phyloP scores from a whole-genome alignment of 2,888 invertebrate species.

The Dryomyza anilis region DNA sequence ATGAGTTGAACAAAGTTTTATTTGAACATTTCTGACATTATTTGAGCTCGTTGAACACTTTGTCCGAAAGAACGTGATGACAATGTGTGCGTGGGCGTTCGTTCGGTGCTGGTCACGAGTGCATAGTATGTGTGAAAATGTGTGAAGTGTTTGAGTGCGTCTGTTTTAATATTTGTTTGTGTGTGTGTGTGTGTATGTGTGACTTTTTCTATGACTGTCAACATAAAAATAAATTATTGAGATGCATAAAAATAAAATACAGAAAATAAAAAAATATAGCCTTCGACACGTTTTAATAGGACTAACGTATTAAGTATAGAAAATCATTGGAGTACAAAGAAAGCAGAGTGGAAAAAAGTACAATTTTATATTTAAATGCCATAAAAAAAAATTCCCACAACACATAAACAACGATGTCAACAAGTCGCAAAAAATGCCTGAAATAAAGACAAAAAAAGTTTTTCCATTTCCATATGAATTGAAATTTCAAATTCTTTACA shows the following conservation, averaged over 20 bases:
- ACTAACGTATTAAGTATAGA: constrained; percentile 1
- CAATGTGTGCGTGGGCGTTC: not conserved
- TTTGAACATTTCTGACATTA: not conserved
- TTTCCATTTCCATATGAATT: constrained; percentile 20
- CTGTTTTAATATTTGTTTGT: too few species aligned
- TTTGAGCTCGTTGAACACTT: constrained; percentile 1
- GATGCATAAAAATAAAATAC: too few species aligned
- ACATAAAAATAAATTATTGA: too few species aligned
- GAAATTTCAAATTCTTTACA: constrained; percentile 12
- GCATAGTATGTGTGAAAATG: too few species aligned
- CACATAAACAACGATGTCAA: not conserved
- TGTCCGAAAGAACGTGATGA: constrained; percentile 2
- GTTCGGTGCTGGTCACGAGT: too few species aligned
- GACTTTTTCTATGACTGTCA: too few species aligned
- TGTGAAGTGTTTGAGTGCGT: too few species aligned
- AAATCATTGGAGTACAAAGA: not conserved
- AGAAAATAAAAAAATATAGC: too few species aligned
- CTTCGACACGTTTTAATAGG: too few species aligned
- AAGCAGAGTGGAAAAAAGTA: not conserved
- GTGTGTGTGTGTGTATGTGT: too few species aligned
- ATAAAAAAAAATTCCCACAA: not conserved
- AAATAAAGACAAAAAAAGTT: constrained; percentile 3
- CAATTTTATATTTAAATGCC: constrained; percentile 10
- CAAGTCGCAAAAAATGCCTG: not conserved
- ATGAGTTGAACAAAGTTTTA: too few species aligned